These are phyloP conservation scores for Nibea coibor DNA, from an alignment of 2,113 vertebrate species.

Conservation along the genomic window DNA sequence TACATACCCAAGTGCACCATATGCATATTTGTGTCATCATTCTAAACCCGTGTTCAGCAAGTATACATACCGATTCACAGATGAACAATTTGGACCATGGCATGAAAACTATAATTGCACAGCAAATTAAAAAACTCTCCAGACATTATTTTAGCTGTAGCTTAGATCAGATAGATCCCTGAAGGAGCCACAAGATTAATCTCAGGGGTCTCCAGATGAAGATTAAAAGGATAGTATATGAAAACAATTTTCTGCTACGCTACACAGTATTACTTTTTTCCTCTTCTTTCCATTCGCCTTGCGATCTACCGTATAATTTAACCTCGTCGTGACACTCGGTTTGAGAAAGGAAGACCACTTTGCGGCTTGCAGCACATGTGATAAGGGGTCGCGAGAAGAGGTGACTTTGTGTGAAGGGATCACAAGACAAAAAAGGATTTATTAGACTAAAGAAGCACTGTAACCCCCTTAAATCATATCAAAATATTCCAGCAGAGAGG, in stretches of 20 bases:
- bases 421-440: not conserved
- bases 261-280: not conserved
- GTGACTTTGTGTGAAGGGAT: not conserved
- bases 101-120: not conserved
- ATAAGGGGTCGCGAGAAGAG: not conserved
- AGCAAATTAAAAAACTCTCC: not conserved
- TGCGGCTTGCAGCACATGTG: not conserved
- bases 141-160: not conserved
- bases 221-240: not conserved
- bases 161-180: not conserved
- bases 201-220: not conserved
- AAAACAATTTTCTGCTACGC: not conserved
- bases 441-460: too few species aligned
- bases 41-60: too few species aligned
- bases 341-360: not conserved
- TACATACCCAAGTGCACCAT: too few species aligned
- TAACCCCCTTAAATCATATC: not conserved
- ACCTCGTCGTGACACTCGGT: too few species aligned
- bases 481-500: too few species aligned
- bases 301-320: too few species aligned
- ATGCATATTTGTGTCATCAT: too few species aligned
- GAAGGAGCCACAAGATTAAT: not conserved
- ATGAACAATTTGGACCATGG: not conserved
- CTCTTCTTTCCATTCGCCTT: too few species aligned
- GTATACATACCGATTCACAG: too few species aligned